Evolutionary conservation across 2,888 invertebrate species (phyloP).

Genomic region (Tiphia femorata): DNA sequence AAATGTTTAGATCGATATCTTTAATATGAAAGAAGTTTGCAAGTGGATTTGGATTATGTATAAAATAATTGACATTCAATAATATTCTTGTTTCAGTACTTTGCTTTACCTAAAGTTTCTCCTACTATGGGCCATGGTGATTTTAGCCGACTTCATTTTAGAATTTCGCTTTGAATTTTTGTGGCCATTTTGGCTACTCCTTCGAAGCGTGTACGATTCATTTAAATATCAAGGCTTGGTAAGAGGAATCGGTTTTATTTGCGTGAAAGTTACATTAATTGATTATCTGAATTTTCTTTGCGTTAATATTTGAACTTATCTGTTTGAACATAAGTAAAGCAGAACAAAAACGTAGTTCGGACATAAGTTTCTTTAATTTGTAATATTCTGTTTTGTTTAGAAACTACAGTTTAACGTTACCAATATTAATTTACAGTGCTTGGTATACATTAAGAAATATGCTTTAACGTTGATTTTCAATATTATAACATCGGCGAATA

Average conservation of each 20-base stretch:
- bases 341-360: too few species aligned
- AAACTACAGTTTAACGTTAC: too few species aligned
- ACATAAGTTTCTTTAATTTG: not conserved
- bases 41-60: not conserved
- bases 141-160: slow-evolving; percentile 95
- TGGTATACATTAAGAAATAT: too few species aligned
- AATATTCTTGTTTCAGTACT: slow-evolving; percentile 78
- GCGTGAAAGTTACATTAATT: not conserved
- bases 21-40: not conserved
- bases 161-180: slow-evolving; percentile 99
- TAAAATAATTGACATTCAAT: not conserved
- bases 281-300: too few species aligned
- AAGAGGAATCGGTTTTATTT: slow-evolving; percentile 67
- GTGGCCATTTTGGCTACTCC: slow-evolving; percentile 98
- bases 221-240: slow-evolving; percentile 98
- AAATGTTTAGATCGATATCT: not conserved
- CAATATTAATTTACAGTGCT: too few species aligned
- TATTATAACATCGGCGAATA: too few species aligned
- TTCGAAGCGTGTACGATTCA: slow-evolving; percentile 96
- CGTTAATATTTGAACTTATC: not conserved
- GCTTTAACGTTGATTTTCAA: too few species aligned
- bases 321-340: not conserved
- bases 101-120: slow-evolving; percentile 95
- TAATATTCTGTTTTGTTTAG: not conserved
- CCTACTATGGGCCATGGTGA: slow-evolving; percentile 93